Percentiles rank a stretch among this genome's conserved stretches.
Evolutionary conservation across 2,888 invertebrate species (phyloP).

Genomic region (Cataglyphis altisquamis): DNA sequence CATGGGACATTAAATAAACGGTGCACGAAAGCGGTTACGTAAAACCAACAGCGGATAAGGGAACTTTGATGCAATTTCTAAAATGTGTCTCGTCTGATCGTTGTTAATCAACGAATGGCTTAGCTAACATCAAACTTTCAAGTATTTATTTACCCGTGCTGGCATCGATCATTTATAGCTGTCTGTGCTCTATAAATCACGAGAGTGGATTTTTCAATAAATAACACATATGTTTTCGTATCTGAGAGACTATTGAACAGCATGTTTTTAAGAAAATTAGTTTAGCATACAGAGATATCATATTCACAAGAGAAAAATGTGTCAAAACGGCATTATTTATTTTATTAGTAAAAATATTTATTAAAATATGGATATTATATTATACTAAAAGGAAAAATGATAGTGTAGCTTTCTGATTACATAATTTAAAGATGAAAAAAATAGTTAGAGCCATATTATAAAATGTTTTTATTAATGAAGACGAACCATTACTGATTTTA

Average conservation of each 20-base stretch:
- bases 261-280: slow-evolving; percentile 22
- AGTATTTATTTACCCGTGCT: neutral
- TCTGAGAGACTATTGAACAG: neutral
- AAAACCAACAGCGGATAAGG: slow-evolving; percentile 74
- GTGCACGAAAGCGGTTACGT: slow-evolving; percentile 36
- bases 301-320: neutral
- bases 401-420: neutral
- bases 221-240: neutral
- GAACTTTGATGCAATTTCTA: slow-evolving; percentile 68
- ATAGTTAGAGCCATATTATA: neutral
- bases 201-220: neutral
- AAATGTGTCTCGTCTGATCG: slow-evolving; percentile 46
- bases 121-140: slow-evolving; percentile 33
- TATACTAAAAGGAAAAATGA: neutral
- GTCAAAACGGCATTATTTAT: neutral
- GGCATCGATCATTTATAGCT: slow-evolving; percentile 17
- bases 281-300: neutral
- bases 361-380: neutral
- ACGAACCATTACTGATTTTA: neutral
- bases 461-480: neutral
- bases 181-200: neutral
- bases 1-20: slow-evolving; percentile 71
- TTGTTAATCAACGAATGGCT: slow-evolving; percentile 56
- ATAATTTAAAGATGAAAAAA: neutral
- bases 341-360: neutral